Evolutionary conservation across 2,888 invertebrate genomes (phyloP).

Genomic region (Monochamus alternatus): DNA sequence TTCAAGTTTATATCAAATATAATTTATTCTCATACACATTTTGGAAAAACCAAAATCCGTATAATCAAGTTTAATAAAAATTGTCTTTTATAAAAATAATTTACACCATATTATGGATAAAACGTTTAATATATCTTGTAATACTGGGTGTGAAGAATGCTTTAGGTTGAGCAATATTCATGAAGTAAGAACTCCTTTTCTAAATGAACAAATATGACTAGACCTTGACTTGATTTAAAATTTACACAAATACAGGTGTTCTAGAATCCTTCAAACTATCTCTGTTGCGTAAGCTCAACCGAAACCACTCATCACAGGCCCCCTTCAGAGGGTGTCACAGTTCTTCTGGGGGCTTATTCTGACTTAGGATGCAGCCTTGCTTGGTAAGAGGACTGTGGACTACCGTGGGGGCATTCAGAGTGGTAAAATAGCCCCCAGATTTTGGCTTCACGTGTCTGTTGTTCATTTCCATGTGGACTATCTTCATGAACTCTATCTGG

Average conservation of each 20-base stretch:
- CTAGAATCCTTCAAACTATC: slow-evolving; percentile 20
- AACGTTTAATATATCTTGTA: background rate
- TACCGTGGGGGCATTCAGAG: slow-evolving; percentile 71
- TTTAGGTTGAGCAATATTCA: background rate
- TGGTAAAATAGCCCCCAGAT: slow-evolving; percentile 86
- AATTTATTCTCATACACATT: no score
- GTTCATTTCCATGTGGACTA: slow-evolving; percentile 94
- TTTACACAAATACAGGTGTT: slow-evolving; percentile 15
- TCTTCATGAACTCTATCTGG: slow-evolving; percentile 95
- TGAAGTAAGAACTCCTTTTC: no score
- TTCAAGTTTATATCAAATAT: no score
- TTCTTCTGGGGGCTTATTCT: slow-evolving; percentile 63
- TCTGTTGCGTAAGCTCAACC: slow-evolving; percentile 57
- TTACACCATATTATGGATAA: no score
- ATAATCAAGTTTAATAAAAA: no score
- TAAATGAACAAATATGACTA: no score
- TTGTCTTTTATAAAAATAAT: no score
- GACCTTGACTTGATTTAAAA: background rate
- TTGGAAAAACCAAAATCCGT: no score
- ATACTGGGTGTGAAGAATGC: background rate
- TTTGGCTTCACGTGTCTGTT: slow-evolving; percentile 91
- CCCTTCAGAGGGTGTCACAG: slow-evolving; percentile 58
- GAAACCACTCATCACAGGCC: slow-evolving; percentile 58
- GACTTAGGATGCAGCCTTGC: slow-evolving; percentile 63
- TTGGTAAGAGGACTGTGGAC: slow-evolving; percentile 67